These are phyloP conservation scores for Probaryconus sp. DNA, from an alignment of 1,140 invertebrate genomes.

Conservation along the genomic window DNA sequence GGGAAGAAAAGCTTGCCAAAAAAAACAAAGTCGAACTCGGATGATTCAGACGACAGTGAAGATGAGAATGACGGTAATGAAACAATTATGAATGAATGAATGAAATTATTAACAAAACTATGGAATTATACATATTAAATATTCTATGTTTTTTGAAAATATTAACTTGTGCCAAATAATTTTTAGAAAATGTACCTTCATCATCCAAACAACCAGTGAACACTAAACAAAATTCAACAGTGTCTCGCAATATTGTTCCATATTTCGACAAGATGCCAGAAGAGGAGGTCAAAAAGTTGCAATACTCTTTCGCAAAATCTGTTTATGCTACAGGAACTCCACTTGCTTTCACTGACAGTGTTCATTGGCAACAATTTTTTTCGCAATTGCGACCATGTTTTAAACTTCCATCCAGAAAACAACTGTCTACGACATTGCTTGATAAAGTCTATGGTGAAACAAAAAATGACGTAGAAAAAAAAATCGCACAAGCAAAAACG, in stretches of 20 bases:
- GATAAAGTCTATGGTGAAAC: slow-evolving; percentile 36
- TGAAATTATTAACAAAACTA: background rate
- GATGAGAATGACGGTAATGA: background rate
- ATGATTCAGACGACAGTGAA: slow-evolving; percentile 4
- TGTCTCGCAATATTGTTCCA: background rate
- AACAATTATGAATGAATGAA: background rate
- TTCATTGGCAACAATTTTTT: slow-evolving; percentile 43
- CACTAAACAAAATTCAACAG: no score
- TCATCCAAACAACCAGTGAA: no score
- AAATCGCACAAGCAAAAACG: slow-evolving; percentile 31
- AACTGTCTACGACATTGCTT: slow-evolving; percentile 48
- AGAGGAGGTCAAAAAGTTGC: background rate
- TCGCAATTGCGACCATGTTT: slow-evolving; percentile 46
- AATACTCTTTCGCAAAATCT: slow-evolving; percentile 6
- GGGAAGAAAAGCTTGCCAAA: background rate
- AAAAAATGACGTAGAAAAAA: slow-evolving; percentile 45
- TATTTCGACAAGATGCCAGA: slow-evolving; percentile 5
- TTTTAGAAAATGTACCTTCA: no score
- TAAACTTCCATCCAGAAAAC: slow-evolving; percentile 36
- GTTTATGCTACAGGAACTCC: slow-evolving; percentile 2
- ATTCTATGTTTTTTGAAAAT: no score
- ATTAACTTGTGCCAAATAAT: no score
- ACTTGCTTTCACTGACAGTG: background rate
- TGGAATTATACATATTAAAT: no score
- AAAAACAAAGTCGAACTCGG: background rate